phyloP scores from a whole-genome alignment of 2,113 vertebrate species.

The Clarias magur region DNA sequence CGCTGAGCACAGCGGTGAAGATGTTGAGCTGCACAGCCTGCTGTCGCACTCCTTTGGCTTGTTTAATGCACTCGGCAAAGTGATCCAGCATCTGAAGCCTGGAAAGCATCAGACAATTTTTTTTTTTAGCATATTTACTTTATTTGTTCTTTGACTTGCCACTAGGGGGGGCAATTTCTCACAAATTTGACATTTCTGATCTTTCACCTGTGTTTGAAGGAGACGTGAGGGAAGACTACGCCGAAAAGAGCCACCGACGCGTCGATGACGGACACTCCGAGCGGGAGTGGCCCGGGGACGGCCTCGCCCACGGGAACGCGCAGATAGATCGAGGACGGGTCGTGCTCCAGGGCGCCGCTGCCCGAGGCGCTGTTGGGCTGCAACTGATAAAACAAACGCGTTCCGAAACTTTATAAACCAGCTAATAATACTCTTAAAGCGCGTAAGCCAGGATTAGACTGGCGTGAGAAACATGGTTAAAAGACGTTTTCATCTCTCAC shows the following conservation, averaged over 20 bases:
- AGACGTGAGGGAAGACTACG: constrained; percentile 97
- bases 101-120: constrained; percentile 9
- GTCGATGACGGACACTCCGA: constrained; percentile 96
- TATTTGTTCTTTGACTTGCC: background rate
- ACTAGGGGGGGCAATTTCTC: background rate
- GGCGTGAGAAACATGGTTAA: background rate
- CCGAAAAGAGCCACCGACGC: constrained; percentile 96
- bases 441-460: background rate
- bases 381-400: constrained; percentile 70
- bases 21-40: constrained; percentile 98
- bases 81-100: constrained; percentile 99
- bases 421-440: background rate
- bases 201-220: constrained; percentile 92
- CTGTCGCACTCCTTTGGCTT: constrained; percentile 96
- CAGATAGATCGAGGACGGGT: constrained; percentile 96
- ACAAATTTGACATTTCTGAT: background rate
- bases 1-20: constrained; percentile 96
- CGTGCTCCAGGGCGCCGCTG: constrained; percentile 95
- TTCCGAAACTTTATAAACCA: background rate
- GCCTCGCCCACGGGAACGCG: constrained; percentile 91
- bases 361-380: constrained; percentile 98
- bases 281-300: constrained; percentile 91
- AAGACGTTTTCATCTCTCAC: constrained; percentile 60
- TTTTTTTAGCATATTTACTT: no score
- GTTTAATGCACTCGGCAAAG: constrained; percentile 98